Evolutionary conservation across 2,888 invertebrate species (phyloP).

Genomic region (Hydriomena furcata): DNA sequence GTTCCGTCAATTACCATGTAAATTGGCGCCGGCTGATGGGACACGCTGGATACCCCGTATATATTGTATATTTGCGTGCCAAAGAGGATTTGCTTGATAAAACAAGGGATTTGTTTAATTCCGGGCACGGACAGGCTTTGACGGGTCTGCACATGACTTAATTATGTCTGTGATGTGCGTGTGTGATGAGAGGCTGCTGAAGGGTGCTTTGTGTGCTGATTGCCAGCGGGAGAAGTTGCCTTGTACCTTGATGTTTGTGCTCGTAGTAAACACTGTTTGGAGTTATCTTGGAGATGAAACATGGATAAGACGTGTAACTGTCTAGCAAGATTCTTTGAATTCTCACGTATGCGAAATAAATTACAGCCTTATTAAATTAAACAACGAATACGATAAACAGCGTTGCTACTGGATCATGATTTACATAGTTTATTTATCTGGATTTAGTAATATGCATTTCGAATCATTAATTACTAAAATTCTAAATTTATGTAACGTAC

Average conservation of each 20-base stretch:
- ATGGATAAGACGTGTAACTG: no score
- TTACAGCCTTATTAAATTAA: no score
- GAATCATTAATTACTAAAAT: no score
- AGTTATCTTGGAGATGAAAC: neutral
- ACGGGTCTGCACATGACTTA: slow-evolving; percentile 27
- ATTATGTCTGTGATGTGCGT: slow-evolving; percentile 25
- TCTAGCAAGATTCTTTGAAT: no score
- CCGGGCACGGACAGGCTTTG: slow-evolving; percentile 25
- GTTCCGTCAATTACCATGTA: slow-evolving; percentile 70
- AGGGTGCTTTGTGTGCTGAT: slow-evolving; percentile 19
- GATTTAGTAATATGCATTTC: no score
- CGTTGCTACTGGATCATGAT: no score
- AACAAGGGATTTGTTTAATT: slow-evolving; percentile 42
- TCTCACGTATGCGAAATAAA: no score
- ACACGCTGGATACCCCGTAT: slow-evolving; percentile 18
- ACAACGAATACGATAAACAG: no score
- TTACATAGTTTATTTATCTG: no score
- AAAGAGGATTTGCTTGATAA: slow-evolving; percentile 52
- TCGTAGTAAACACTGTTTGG: no score
- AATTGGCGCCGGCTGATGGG: slow-evolving; percentile 52
- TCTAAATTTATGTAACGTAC: no score
- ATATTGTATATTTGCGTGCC: slow-evolving; percentile 29
- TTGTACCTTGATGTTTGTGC: neutral
- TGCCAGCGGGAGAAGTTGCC: slow-evolving; percentile 4
- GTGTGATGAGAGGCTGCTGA: slow-evolving; percentile 14